Evolutionary conservation across 2,113 vertebrate genomes (phyloP).

Genomic region (Larimichthys polyactis): DNA sequence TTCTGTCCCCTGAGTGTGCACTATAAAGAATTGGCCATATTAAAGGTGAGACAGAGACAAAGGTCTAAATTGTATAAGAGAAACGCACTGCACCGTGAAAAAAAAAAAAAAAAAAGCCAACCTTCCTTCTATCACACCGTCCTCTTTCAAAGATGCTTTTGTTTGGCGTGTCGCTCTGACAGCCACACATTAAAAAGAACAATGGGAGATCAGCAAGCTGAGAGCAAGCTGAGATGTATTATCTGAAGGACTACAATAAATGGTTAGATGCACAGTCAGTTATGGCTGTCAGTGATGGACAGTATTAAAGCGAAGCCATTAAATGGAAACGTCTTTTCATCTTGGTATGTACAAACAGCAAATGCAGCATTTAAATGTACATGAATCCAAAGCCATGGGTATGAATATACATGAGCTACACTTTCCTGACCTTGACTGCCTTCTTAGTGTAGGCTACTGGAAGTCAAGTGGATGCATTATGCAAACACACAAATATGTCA

Average conservation of each 20-base stretch:
- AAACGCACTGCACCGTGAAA: slow-evolving; percentile 2
- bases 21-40: slow-evolving; percentile 41
- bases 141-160: slow-evolving; percentile 18
- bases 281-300: slow-evolving; percentile 29
- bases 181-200: slow-evolving; percentile 23
- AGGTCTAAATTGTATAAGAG: not conserved
- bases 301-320: slow-evolving; percentile 21
- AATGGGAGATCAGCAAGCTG: slow-evolving; percentile 28
- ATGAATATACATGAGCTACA: slow-evolving; percentile 50
- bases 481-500: slow-evolving; percentile 37
- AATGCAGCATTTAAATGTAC: slow-evolving; percentile 26
- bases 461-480: slow-evolving; percentile 49
- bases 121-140: not conserved
- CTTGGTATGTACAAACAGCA: slow-evolving; percentile 8
- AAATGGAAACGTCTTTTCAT: slow-evolving; percentile 4
- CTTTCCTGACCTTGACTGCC: slow-evolving; percentile 38
- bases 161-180: not conserved
- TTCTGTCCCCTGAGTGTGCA: not conserved
- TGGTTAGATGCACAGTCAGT: slow-evolving; percentile 21
- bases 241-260: slow-evolving; percentile 36
- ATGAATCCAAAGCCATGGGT: slow-evolving; percentile 4
- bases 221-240: slow-evolving; percentile 19
- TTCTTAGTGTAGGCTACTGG: not conserved
- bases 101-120: slow-evolving; percentile 41
- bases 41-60: slow-evolving; percentile 8